Conservation (phyloP, 2,113 vertebrate species). For the Apistogramma diplotaenia region DNA sequence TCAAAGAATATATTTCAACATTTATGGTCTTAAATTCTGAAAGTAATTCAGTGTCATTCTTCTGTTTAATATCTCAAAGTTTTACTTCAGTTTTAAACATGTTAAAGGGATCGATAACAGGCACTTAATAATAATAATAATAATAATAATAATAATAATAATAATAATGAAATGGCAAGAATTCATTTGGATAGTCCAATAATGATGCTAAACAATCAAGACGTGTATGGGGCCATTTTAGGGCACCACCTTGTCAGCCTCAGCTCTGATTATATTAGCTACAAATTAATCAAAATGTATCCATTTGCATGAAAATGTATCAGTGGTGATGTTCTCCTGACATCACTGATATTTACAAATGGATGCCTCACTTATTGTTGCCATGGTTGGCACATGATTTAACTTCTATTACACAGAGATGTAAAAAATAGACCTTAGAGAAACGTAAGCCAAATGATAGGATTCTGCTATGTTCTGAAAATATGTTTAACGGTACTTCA, state of each 20-base stretch:
- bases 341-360: background rate
- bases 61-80: constrained; percentile 34
- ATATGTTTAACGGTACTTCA: background rate
- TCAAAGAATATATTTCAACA: constrained; percentile 27
- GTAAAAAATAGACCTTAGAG: background rate
- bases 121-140: constrained; percentile 80
- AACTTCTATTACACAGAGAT: background rate
- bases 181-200: constrained; percentile 50
- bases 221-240: background rate
- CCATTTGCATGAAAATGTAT: background rate
- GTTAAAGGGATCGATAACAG: constrained; percentile 84
- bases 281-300: background rate
- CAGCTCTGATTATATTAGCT: background rate
- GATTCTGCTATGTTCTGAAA: background rate
- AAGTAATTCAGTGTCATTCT: constrained; percentile 29
- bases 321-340: background rate
- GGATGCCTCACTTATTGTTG: background rate
- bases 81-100: constrained; percentile 57
- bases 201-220: constrained; percentile 23
- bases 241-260: constrained; percentile 2
- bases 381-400: background rate
- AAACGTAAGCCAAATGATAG: background rate
- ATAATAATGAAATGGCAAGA: constrained; percentile 9
- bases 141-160: constrained; percentile 30
- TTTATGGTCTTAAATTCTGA: constrained; percentile 32